Evolutionary conservation across 1,140 invertebrate species (phyloP), one percentile per base, ranked within the genome.

Genomic region (Lepidurus couesii): DNA sequence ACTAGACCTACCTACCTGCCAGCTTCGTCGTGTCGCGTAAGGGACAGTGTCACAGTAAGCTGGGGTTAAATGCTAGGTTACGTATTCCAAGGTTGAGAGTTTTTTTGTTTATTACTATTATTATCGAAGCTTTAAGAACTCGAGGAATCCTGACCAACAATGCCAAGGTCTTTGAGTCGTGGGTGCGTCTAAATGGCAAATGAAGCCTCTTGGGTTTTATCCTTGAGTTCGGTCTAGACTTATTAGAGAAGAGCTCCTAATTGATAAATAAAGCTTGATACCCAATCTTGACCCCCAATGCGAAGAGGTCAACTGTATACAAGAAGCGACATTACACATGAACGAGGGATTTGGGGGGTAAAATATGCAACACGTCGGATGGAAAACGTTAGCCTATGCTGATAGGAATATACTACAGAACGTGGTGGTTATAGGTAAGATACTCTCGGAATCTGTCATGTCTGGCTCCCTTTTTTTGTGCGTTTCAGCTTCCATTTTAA

Each of bases 41-140:
- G 53, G 53, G 53, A 65, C 53, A 21, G 21, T 65, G 53, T 21
- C 53, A 21, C 21, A 21, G 53, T 65, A 65, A 34, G 53, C 53
- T 65, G 53, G 53, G 53, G 53, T 65, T 65, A 65, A 65, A 65
- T 65, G 53, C 53, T 65, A 65, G 53, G 53, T 65, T 65, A 65
- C 53, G 53, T 65, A 21, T 65, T 65, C 16, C 53, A 13, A 65
- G 53, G 21, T 65, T 65, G 53, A 65, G 21, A 65, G 53, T 13
- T 13, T 65, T 65, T 10, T 21, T 6, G 7, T 21, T n/a, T 21
- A 13, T 21, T 16, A 16, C 53, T 65, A 65, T 34, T 34, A 34
- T 34, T 34, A 34, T 34, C 34, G 34, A 34, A 34, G 34, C 34
- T 34, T 34, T 34, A 34, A 1, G 34, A 34, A 34, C 34, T 34